phyloP scores from a whole-genome alignment of 2,797 vertebrate species.

The Synaphobranchus kaupii region DNA sequence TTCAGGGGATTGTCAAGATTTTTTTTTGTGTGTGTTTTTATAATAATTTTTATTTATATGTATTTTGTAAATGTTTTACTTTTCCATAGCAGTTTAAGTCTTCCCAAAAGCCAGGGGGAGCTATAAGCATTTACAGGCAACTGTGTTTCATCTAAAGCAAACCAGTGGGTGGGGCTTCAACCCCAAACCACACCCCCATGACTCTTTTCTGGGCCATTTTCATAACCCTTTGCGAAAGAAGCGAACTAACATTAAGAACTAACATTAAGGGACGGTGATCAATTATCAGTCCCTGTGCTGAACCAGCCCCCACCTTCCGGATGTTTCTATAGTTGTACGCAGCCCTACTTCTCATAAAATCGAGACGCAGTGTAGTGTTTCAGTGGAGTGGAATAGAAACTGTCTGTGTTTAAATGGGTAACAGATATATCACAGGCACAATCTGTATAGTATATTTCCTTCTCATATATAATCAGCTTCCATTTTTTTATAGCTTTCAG shows the following conservation, averaged over 20 bases:
- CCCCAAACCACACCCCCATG: conserved; percentile 47
- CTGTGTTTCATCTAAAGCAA: conserved; percentile 74
- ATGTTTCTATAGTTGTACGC: conserved; percentile 24
- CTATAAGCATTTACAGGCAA: conserved; percentile 68
- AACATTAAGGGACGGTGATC: neutral
- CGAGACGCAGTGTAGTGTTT: neutral
- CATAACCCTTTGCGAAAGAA: conserved; percentile 23
- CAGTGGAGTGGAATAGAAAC: conserved; percentile 2
- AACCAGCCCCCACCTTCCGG: conserved; percentile 25
- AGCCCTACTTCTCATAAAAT: conserved; percentile 21
- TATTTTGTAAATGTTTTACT: conserved; percentile 42
- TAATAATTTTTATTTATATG: conserved; percentile 45
- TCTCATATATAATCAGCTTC: neutral
- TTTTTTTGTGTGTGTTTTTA: conserved; percentile 35
- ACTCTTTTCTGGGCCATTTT: conserved; percentile 40
- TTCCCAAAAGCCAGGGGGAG: conserved; percentile 67
- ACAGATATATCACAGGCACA: neutral
- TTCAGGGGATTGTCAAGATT: conserved; percentile 70
- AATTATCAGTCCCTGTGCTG: conserved; percentile 11
- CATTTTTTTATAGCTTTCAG: neutral
- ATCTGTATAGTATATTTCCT: neutral
- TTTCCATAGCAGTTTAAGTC: conserved; percentile 47
- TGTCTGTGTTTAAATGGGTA: neutral
- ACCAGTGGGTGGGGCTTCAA: conserved; percentile 59
- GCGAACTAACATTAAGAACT: too few relatives aligned